Percentiles rank a stretch among this genome's conserved stretches.
These are phyloP conservation scores for Paramormyrops hopkinsi DNA, from an alignment of 2,797 vertebrate species.

Conservation along the genomic window DNA sequence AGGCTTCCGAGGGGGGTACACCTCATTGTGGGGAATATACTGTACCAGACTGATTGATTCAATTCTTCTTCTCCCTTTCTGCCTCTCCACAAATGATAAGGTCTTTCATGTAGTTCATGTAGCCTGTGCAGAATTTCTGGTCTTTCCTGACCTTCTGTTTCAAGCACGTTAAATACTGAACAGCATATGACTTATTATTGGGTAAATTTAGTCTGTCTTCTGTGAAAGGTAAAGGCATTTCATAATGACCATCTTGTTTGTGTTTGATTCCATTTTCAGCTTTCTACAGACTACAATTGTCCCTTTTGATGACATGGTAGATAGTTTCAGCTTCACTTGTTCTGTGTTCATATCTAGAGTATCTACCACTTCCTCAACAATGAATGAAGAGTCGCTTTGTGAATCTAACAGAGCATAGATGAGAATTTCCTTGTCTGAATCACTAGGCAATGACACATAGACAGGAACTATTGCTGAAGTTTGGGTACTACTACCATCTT, in stretches of 20 bases:
- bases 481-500: background rate
- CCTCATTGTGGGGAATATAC: background rate
- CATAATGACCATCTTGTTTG: background rate
- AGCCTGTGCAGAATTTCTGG: slow-evolving; percentile 17
- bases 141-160: slow-evolving; percentile 9
- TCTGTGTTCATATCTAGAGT: slow-evolving; percentile 15
- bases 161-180: background rate
- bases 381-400: slow-evolving; percentile 24
- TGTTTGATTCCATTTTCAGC: background rate
- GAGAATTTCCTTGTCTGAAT: slow-evolving; percentile 22
- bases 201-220: slow-evolving; percentile 19
- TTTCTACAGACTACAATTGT: slow-evolving; percentile 5
- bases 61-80: background rate
- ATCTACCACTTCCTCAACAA: slow-evolving; percentile 7
- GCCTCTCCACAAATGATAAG: slow-evolving; percentile 19
- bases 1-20: background rate
- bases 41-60: slow-evolving; percentile 3
- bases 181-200: background rate
- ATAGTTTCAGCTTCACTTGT: background rate
- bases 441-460: slow-evolving; percentile 20
- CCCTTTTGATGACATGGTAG: background rate
- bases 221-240: slow-evolving; percentile 10
- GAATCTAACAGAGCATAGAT: background rate
- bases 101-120: slow-evolving; percentile 10
- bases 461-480: background rate